Conservation (phyloP, 2,113 vertebrate species). For the Amblyopsis rosae region DNA sequence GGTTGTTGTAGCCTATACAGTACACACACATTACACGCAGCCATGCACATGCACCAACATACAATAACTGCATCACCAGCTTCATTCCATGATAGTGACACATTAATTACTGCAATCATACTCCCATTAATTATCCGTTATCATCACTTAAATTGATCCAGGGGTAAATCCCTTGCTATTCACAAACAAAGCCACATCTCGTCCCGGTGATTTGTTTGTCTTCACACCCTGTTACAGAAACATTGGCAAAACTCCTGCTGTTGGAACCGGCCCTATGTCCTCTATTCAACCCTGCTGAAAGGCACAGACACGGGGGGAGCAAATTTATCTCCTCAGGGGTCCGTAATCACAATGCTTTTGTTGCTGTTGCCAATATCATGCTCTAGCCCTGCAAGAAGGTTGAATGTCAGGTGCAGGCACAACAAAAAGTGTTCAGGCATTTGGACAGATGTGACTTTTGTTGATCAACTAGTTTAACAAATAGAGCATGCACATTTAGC, state of each 20-base stretch:
- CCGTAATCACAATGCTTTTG: conserved; percentile 55
- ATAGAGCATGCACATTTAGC: neutral
- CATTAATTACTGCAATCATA: conserved; percentile 32
- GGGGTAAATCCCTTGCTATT: conserved; percentile 65
- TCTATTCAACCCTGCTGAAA: conserved; percentile 67
- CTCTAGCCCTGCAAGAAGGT: conserved; percentile 40
- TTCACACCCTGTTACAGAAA: conserved; percentile 70
- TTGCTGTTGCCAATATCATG: conserved; percentile 62
- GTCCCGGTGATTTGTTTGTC: conserved; percentile 70
- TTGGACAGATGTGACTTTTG: conserved; percentile 45
- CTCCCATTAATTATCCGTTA: conserved; percentile 54
- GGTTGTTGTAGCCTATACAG: too few relatives aligned
- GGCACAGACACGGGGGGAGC: conserved; percentile 54
- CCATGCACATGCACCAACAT: neutral
- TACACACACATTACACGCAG: neutral
- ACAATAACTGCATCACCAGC: neutral
- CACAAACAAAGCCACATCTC: conserved; percentile 50
- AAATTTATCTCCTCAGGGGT: conserved; percentile 69
- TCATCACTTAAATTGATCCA: conserved; percentile 52
- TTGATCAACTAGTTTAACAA: conserved; percentile 30
- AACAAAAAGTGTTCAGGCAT: conserved; percentile 43
- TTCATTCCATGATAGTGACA: conserved; percentile 11
- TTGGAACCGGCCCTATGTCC: conserved; percentile 54
- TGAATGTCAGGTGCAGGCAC: conserved; percentile 58
- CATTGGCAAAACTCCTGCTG: conserved; percentile 59